These are phyloP conservation scores for Rhingia campestris DNA, from an alignment of 2,888 invertebrate species.

Conservation along the genomic window DNA sequence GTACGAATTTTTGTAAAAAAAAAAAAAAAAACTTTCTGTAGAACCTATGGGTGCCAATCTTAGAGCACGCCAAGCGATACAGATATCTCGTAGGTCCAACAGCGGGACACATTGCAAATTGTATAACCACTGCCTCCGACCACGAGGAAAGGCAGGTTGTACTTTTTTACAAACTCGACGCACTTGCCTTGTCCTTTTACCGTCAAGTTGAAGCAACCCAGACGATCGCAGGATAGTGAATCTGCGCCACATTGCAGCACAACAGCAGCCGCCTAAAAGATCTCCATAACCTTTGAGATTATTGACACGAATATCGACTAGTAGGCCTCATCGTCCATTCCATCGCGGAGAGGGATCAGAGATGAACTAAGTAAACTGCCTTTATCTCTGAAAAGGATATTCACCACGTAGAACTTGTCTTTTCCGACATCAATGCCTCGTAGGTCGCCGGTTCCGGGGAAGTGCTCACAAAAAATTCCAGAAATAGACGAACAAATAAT, in stretches of 20 bases:
- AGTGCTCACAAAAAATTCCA: too few relatives aligned
- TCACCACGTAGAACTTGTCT: conserved; percentile 99
- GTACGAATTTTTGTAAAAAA: too few relatives aligned
- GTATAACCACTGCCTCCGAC: conserved; percentile 99
- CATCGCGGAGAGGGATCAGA: conserved; percentile 97
- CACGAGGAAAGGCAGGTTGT: conserved; percentile 96
- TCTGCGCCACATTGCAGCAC: conserved; percentile 99
- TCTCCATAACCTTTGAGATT: conserved; percentile 99
- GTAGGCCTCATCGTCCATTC: conserved; percentile 99
- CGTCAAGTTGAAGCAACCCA: conserved; percentile 99
- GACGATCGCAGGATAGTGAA: conserved; percentile 96
- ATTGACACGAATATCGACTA: conserved; percentile 98
- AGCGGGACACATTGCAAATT: conserved; percentile 98
- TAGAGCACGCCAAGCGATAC: conserved; percentile 96
- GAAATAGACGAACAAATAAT: too few relatives aligned
- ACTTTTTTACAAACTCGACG: conserved; percentile 98
- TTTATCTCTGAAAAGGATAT: too few relatives aligned
- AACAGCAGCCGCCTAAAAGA: conserved; percentile 98
- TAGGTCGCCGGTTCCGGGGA: conserved; percentile 96
- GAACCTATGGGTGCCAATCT: too few relatives aligned
- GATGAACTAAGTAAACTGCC: too few relatives aligned
- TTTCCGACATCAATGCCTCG: conserved; percentile 92
- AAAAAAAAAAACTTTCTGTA: too few relatives aligned
- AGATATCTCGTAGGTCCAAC: conserved; percentile 99
- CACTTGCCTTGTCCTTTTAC: conserved; percentile 98